Evolutionary conservation across 1,140 invertebrate species (phyloP), one percentile per base, ranked within the genome.

Genomic region (Drosophila setifemur): DNA sequence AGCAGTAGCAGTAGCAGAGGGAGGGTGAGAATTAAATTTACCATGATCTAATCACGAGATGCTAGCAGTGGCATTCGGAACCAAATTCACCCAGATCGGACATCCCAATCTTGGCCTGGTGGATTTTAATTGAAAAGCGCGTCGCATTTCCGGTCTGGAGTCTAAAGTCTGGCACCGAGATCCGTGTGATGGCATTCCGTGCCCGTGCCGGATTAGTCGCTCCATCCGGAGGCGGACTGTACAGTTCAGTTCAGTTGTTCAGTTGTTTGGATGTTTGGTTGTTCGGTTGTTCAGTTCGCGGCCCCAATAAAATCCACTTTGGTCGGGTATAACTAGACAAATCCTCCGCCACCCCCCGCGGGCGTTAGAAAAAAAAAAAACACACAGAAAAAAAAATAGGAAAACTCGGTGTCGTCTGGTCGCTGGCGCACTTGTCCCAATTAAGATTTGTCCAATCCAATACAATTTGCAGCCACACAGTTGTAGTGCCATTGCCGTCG

Each of bases 361-460:
- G 42, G 25, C 35, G 39, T 44, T 50, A 49, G 45, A 14, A 19
- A 11, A n/a, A 48, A 35, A 54, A n/a, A n/a, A n/a, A n/a, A n/a
- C n/a, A n/a, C n/a, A n/a, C n/a, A n/a, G n/a, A n/a, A n/a, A n/a
- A n/a, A n/a, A n/a, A n/a, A n/a, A n/a, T n/a, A n/a, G n/a, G n/a
- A n/a, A 39, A 26, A 21, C 18, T 60, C 55, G 54, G 29, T 40
- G 55, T 57, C 44, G 55, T 57, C 44, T 48, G 42, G 37, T 37
- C 47, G 64, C 53, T 50, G 63, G 58, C 55, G 81, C 74, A 85
- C 79, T 79, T 85, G 74, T 85, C 76, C 77, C 79, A 83, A 83
- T 83, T 83, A 83, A 83, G 79, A 83, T 83, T 85, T 39, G 61
- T 85, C 78, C 71, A 73, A 82, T 83, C 73, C 79, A 83, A 82